phyloP scores from a whole-genome alignment of 2,797 vertebrate species.

The Paramormyrops hopkinsi region DNA sequence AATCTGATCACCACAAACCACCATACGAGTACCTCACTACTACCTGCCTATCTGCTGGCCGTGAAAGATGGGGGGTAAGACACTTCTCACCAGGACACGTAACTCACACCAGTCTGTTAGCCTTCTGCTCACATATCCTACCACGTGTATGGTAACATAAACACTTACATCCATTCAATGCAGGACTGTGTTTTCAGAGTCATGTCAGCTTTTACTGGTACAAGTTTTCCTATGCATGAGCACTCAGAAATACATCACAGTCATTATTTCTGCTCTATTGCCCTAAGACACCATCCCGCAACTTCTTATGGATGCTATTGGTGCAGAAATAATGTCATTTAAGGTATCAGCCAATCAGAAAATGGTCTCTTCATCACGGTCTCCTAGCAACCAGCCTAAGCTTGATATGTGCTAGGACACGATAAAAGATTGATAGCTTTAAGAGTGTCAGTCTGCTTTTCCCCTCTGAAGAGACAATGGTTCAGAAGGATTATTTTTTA shows the following conservation, averaged over 20 bases:
- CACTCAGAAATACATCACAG: background rate
- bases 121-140: background rate
- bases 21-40: background rate
- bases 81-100: background rate
- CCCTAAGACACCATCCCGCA: constrained; percentile 14
- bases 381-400: constrained; percentile 44
- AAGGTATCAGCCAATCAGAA: constrained; percentile 28
- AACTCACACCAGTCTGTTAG: background rate
- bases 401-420: constrained; percentile 35
- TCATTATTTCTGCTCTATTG: background rate
- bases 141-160: background rate
- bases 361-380: constrained; percentile 31
- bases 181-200: background rate
- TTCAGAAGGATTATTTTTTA: background rate
- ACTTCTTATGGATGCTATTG: constrained; percentile 16
- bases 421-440: constrained; percentile 51
- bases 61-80: background rate
- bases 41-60: background rate
- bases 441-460: constrained; percentile 41
- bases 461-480: background rate
- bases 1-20: background rate
- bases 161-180: background rate
- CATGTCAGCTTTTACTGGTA: background rate
- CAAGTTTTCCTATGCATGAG: background rate
- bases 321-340: background rate